Percentiles rank a stretch among this genome's conserved stretches.
These are phyloP conservation scores for Drosophila pectinifera DNA, from an alignment of 1,140 invertebrate genomes.

Conservation along the genomic window DNA sequence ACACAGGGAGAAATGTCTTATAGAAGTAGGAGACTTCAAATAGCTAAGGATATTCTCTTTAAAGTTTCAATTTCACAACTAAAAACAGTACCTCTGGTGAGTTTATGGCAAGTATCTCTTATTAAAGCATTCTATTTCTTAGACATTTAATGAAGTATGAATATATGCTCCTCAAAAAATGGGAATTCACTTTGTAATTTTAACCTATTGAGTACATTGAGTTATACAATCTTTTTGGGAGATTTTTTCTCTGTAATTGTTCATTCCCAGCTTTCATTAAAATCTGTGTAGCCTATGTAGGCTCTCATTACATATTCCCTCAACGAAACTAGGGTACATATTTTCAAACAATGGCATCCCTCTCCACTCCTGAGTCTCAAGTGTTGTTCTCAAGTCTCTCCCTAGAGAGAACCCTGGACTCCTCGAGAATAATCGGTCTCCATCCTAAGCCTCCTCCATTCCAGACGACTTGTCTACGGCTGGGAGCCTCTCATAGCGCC, in stretches of 20 bases:
- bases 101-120: too few relatives aligned
- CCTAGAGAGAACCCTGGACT: background rate
- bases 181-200: too few relatives aligned
- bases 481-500: constrained; percentile 11
- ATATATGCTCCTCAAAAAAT: too few relatives aligned
- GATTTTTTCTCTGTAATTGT: background rate
- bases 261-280: background rate
- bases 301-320: background rate
- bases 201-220: too few relatives aligned
- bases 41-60: too few relatives aligned
- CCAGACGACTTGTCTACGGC: background rate
- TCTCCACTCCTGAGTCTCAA: constrained; percentile 1
- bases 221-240: too few relatives aligned
- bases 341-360: background rate
- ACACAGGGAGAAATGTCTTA: constrained; percentile 3
- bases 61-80: too few relatives aligned
- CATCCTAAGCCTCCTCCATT: background rate
- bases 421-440: constrained; percentile 7
- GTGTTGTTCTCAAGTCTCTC: background rate
- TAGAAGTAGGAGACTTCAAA: too few relatives aligned
- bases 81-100: too few relatives aligned
- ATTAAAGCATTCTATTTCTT: too few relatives aligned
- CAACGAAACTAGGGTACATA: background rate
- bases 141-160: too few relatives aligned
- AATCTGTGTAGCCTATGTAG: too few relatives aligned